Evolutionary conservation across 1,140 invertebrate species (phyloP).

Genomic region (Theocolax elegans): DNA sequence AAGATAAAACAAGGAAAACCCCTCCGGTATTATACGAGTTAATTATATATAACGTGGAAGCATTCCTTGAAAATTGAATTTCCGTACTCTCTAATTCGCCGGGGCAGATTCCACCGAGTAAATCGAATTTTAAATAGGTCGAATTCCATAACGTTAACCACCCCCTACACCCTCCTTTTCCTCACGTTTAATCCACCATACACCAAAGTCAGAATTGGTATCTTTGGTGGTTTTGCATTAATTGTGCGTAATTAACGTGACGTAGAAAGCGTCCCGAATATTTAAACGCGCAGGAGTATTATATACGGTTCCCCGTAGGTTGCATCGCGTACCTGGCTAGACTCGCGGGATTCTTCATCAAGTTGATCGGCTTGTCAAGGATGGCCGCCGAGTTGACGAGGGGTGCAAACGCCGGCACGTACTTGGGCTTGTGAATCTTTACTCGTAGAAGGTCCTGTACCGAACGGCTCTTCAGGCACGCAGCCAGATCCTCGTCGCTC

Average conservation of each 20-base stretch:
- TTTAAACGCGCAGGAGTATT: no score
- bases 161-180: neutral
- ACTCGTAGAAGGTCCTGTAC: slow-evolving; percentile 57
- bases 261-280: no score
- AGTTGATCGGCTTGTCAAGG: slow-evolving; percentile 78
- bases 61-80: slow-evolving; percentile 33
- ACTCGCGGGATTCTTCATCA: slow-evolving; percentile 80
- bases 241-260: no score
- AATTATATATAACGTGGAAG: slow-evolving; percentile 11
- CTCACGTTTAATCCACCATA: no score
- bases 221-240: no score
- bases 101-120: neutral
- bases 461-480: slow-evolving; percentile 73
- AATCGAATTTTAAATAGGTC: slow-evolving; percentile 35
- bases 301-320: no score
- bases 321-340: slow-evolving; percentile 76
- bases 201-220: no score
- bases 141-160: slow-evolving; percentile 9
- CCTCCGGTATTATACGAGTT: slow-evolving; percentile 12
- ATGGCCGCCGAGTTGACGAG: slow-evolving; percentile 86
- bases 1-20: no score
- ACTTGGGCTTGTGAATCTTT: slow-evolving; percentile 62
- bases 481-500: slow-evolving; percentile 67
- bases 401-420: slow-evolving; percentile 72
- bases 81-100: slow-evolving; percentile 14